Base-by-base conservation (phyloP, 1,140 invertebrate genomes). In the Trissolcus basalis region DNA sequence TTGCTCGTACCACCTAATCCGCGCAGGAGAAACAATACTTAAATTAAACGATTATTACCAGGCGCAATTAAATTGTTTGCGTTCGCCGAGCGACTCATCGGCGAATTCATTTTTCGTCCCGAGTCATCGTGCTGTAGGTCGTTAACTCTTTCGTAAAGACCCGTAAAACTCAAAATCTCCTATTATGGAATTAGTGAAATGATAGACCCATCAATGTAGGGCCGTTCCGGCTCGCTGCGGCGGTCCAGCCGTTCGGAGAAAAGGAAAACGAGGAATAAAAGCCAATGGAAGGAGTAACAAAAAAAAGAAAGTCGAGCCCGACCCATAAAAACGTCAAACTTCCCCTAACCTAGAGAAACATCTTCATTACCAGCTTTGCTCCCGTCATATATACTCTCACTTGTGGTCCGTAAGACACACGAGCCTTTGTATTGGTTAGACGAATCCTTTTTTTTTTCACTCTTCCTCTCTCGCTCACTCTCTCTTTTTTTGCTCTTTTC, bases 291-390 rank as follows among this genome's bases (percentile, higher is more conserved):
- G 48, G 50, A 69, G 49, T 55, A 6, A 27, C 2, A 27, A 27
- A 59, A 82, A 82, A 83, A 86, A 83, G 77, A 50, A 72, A 79
- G 78, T 63, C 79, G 79, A 82, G 80, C 73, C 83, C 82, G 84
- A 86, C 80, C 85, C 86, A 88, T 88, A 88, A 88, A 88, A 88
- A 87, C 86, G 86, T 88, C 86, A 88, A 87, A 88, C 85, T 86
- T 87, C 85, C 85, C 85, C 84, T 87, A 87, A 88, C 85, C 84
- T 88, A 88, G 86, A 87, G 87, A 87, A 88, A 88, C 84, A 82
- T 87, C 87, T 88, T 88, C 87, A 88, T 87, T 86, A 88, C 82
- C 78, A 80, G 79, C 76, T 77, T 68, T 65, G 72, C 80, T 82
- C 79, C 81, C 83, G 82, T 77, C 81, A 55, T 70, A 54, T 69